Conservation (phyloP, 2,797 vertebrate species). For the Centropyge bicolor region DNA sequence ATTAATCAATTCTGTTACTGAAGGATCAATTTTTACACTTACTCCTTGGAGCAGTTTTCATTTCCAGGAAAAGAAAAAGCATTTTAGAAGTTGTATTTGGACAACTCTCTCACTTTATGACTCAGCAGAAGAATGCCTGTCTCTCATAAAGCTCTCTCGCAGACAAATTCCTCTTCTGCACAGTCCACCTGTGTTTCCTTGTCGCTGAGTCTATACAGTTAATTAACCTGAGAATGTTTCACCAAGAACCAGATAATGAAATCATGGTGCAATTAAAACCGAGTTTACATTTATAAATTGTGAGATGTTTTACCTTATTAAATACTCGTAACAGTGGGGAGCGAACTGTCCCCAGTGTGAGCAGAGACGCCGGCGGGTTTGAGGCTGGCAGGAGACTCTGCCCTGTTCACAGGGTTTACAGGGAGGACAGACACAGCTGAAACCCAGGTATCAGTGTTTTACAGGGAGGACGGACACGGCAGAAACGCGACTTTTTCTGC, state of each 20-base stretch:
- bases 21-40: conserved; percentile 27
- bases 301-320: conserved; percentile 72
- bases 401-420: conserved; percentile 50
- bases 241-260: conserved; percentile 74
- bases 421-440: conserved; percentile 48
- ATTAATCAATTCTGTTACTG: conserved; percentile 19
- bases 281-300: conserved; percentile 83
- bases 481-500: conserved; percentile 50
- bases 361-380: conserved; percentile 54
- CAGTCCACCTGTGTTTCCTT: conserved; percentile 48
- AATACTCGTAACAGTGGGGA: conserved; percentile 41
- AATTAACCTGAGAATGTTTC: conserved; percentile 75
- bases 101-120: conserved; percentile 44
- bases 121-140: conserved; percentile 25
- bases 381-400: conserved; percentile 30
- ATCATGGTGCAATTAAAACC: conserved; percentile 78
- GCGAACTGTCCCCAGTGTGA: conserved; percentile 25
- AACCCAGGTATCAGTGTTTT: conserved; percentile 48
- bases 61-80: conserved; percentile 39
- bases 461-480: conserved; percentile 40
- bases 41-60: conserved; percentile 31
- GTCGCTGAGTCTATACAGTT: conserved; percentile 51
- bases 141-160: conserved; percentile 6
- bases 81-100: conserved; percentile 48
- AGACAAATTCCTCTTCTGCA: conserved; percentile 52